A percentile compares a stretch with the other conserved stretches of the same genome.
These are phyloP conservation scores for Agrochola circellaris DNA, from an alignment of 2,888 invertebrate genomes.

Conservation along the genomic window DNA sequence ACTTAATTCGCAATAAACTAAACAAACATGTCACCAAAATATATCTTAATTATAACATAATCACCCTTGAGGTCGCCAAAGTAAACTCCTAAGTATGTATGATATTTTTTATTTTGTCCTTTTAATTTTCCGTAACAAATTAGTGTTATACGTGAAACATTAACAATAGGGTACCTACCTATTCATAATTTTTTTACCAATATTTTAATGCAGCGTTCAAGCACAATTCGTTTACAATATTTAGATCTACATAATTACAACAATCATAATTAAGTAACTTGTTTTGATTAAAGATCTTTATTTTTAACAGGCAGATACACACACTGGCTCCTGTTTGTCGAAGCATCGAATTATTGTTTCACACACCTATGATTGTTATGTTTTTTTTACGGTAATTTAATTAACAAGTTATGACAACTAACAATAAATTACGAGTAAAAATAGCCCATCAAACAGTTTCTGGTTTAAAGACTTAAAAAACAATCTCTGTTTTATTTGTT, in stretches of 20 bases:
- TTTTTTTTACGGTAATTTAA: neutral
- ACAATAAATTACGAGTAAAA: neutral
- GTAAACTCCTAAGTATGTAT: no score
- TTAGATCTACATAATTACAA: conserved; percentile 1
- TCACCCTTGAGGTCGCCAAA: no score
- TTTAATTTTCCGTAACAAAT: neutral
- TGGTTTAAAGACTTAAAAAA: neutral
- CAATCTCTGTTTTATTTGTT: neutral
- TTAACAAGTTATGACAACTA: neutral
- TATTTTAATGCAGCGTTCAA: neutral
- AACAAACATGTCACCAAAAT: no score
- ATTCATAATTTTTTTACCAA: neutral
- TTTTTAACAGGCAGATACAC: neutral
- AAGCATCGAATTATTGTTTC: conserved; percentile 19
- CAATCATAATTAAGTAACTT: neutral
- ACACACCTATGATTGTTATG: neutral
- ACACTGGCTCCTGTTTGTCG: conserved; percentile 25
- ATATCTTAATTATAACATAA: no score
- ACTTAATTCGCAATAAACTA: no score
- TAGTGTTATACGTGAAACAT: neutral
- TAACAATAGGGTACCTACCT: neutral
- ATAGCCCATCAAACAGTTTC: neutral
- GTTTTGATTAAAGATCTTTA: conserved; percentile 6
- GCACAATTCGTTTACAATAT: conserved; percentile 6
- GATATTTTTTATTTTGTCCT: neutral